Conservation (phyloP, 2,113 vertebrate genomes). For the pig (Sus scrofa) region T2T-Sscrofa CM000819.6:119140501-119141000, state of each 20-base stretch:
- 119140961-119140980: not conserved
- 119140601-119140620: not conserved
- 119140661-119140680: not conserved
- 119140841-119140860: not conserved
- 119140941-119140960: not conserved
- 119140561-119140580: not conserved
- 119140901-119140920: not conserved
- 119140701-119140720: conserved; percentile 35
- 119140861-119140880: not conserved
- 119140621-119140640: conserved; percentile 9
- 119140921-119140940: not conserved
- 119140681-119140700: not conserved
- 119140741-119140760: not conserved
- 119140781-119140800: not conserved
- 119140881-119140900: not conserved
- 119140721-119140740: not conserved
- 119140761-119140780: not conserved
- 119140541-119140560: not conserved
- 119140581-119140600: not conserved
- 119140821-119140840: not conserved
- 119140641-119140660: not conserved
- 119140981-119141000: not conserved
- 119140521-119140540: not conserved
- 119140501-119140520: not conserved
- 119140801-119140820: not conserved